Conservation (phyloP, 2,113 vertebrate genomes). For the Gallinago undulata region DNA sequence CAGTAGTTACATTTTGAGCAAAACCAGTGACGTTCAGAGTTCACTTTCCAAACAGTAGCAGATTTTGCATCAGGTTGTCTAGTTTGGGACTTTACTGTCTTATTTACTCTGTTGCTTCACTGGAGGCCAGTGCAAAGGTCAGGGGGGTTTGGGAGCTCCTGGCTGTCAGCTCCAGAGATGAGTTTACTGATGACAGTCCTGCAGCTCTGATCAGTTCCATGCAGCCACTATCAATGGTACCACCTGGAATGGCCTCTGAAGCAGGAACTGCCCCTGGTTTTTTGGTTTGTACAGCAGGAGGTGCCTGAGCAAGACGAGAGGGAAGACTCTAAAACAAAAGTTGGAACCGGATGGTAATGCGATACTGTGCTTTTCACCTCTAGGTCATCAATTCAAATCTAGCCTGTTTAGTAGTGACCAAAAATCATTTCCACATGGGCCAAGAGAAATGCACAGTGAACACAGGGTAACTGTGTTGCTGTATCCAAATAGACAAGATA, state of each 20-base stretch:
- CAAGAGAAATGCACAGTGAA: neutral
- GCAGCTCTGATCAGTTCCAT: neutral
- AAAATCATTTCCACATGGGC: conserved; percentile 58
- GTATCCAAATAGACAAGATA: conserved; percentile 41
- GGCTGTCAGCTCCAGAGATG: neutral
- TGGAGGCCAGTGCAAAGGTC: neutral
- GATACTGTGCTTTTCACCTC: conserved; percentile 30
- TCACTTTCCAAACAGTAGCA: neutral
- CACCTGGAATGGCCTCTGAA: neutral
- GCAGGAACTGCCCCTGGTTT: neutral
- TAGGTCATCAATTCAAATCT: conserved; percentile 36
- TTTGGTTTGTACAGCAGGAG: fast-evolving
- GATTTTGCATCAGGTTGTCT: neutral
- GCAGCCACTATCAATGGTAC: neutral
- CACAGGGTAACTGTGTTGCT: neutral
- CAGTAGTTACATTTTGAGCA: neutral
- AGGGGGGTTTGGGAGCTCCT: neutral
- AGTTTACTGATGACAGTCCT: neutral
- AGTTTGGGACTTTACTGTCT: neutral
- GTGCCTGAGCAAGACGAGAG: neutral
- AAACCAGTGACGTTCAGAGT: neutral
- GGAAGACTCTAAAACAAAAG: neutral
- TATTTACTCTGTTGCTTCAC: neutral
- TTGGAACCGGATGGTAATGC: conserved; percentile 20
- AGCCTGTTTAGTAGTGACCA: neutral